phyloP scores from a whole-genome alignment of 2,888 invertebrate genomes.

The Adineta ricciae region DNA sequence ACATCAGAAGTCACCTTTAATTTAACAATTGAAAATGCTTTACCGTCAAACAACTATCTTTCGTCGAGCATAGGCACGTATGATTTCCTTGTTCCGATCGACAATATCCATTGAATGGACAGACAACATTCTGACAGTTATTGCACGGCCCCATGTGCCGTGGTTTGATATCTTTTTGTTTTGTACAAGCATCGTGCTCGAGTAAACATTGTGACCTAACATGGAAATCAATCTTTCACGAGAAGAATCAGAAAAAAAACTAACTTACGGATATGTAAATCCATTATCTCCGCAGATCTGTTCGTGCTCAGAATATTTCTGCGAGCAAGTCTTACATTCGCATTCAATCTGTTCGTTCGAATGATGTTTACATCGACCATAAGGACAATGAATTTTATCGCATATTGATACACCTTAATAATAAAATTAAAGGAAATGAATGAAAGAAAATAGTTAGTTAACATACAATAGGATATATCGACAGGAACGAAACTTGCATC shows the following conservation, averaged over 20 bases:
- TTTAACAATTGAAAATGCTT: too few relatives aligned
- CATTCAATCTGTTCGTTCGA: background rate
- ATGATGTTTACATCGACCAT: background rate
- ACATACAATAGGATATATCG: background rate
- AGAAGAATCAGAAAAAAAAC: background rate
- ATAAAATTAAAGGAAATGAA: background rate
- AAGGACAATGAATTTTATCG: background rate
- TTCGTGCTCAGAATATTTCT: background rate
- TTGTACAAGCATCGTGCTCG: background rate
- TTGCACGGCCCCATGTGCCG: background rate
- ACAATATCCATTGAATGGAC: conserved; percentile 73
- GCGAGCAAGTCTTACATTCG: background rate
- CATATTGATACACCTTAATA: background rate
- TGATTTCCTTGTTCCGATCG: conserved; percentile 60
- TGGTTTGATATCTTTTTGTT: background rate
- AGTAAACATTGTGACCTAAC: background rate
- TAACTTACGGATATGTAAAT: background rate
- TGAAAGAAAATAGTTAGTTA: background rate
- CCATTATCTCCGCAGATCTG: background rate
- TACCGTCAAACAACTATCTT: background rate
- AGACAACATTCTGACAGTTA: conserved; percentile 61
- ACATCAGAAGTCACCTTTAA: too few relatives aligned
- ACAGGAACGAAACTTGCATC: background rate
- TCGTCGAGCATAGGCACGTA: conserved; percentile 61
- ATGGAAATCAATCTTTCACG: background rate